These are phyloP conservation scores for Anhinga rufa DNA, from an alignment of 2,113 vertebrate species.

Conservation along the genomic window DNA sequence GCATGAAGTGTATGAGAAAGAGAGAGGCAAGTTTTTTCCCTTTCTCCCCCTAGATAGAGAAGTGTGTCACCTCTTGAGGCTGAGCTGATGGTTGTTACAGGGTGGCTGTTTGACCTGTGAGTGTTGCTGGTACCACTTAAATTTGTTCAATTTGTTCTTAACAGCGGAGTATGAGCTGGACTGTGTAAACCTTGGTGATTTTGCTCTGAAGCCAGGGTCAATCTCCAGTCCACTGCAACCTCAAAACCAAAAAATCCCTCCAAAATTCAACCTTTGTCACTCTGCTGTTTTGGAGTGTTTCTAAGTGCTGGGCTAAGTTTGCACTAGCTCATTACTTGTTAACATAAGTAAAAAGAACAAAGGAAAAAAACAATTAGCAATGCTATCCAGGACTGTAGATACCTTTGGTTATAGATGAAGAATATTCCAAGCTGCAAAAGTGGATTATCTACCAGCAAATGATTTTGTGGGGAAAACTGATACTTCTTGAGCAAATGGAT, in stretches of 20 bases:
- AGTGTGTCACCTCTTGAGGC: neutral
- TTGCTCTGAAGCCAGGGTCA: neutral
- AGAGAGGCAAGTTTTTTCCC: neutral
- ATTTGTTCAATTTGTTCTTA: neutral
- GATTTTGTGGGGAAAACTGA: neutral
- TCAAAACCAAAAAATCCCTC: neutral
- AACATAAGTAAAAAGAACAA: neutral
- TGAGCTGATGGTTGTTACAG: neutral
- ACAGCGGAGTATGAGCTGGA: neutral
- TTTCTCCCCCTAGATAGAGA: neutral
- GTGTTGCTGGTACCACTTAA: neutral
- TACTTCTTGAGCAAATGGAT: neutral
- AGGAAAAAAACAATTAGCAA: rapidly evolving
- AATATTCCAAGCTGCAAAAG: neutral
- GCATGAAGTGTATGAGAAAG: neutral
- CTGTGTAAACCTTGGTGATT: neutral
- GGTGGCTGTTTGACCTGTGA: neutral
- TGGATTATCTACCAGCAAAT: neutral
- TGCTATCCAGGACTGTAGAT: neutral
- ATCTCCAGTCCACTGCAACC: neutral
- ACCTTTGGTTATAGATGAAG: neutral
- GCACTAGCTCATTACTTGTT: neutral
- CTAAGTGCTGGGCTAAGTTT: neutral
- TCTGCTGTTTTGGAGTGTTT: neutral
- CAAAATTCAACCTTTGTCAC: neutral